Percentiles rank a stretch among this genome's conserved stretches.
Conservation (phyloP, 2,888 invertebrate genomes). For the Eumacrocentrus americanus region DNA sequence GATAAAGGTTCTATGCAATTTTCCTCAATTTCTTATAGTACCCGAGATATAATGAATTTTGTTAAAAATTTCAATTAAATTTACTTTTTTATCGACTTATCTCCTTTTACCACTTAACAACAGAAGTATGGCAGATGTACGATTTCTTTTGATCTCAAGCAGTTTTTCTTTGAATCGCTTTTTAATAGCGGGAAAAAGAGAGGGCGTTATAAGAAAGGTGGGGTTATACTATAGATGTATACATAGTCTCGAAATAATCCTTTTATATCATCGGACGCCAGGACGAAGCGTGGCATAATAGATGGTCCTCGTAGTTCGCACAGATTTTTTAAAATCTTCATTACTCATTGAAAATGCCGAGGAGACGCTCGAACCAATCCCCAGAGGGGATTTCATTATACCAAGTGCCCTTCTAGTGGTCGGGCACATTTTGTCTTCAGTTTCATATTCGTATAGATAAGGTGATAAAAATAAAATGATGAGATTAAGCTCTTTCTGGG, state of each 20-base stretch:
- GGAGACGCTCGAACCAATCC: background rate
- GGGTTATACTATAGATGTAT: background rate
- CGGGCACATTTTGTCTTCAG: background rate
- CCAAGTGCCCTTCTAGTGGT: conserved; percentile 3
- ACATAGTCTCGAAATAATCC: background rate
- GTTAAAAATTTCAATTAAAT: background rate
- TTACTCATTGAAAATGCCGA: conserved; percentile 15
- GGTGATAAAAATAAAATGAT: too few species aligned
- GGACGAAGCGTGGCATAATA: background rate
- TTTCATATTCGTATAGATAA: background rate
- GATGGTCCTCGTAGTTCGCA: background rate
- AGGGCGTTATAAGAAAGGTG: too few species aligned
- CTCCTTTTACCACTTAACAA: too few species aligned
- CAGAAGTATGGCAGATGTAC: too few species aligned
- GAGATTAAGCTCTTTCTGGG: too few species aligned
- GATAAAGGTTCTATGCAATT: too few species aligned
- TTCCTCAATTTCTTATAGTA: too few species aligned
- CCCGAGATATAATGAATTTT: too few species aligned
- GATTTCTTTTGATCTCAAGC: background rate
- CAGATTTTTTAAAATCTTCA: conserved; percentile 17
- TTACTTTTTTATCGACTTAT: background rate
- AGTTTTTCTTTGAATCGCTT: background rate
- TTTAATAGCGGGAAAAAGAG: too few species aligned
- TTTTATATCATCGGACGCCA: background rate
- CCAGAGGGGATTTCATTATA: conserved; percentile 13